Conservation (phyloP, 2,113 vertebrate genomes). For the Cervus canadensis region DNA sequence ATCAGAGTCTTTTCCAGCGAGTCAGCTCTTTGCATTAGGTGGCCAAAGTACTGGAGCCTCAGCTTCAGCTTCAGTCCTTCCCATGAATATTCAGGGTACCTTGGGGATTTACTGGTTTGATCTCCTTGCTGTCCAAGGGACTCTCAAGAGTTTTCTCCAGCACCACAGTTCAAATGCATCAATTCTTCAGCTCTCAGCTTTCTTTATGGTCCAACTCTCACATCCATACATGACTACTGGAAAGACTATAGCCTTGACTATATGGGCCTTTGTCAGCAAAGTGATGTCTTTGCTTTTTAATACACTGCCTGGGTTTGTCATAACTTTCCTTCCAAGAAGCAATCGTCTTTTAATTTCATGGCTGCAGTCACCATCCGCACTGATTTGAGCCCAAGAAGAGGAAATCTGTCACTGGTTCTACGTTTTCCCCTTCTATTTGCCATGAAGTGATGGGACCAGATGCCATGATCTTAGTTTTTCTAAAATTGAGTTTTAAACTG, state of each 20-base stretch:
- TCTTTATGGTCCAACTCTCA: neutral
- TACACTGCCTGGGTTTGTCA: neutral
- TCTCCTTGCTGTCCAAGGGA: neutral
- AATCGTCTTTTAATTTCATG: neutral
- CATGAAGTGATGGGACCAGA: neutral
- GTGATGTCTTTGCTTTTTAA: neutral
- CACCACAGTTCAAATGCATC: neutral
- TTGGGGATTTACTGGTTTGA: neutral
- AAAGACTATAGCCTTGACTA: neutral
- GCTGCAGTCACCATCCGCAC: neutral
- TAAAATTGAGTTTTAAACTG: neutral
- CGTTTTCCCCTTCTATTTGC: neutral
- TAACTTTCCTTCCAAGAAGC: neutral
- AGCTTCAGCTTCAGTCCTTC: neutral
- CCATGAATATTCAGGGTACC: neutral
- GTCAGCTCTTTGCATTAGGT: neutral
- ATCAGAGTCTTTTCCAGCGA: neutral
- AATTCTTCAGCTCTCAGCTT: neutral
- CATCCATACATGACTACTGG: neutral
- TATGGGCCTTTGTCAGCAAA: neutral
- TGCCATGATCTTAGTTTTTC: neutral
- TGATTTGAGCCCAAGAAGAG: neutral
- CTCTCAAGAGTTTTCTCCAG: neutral
- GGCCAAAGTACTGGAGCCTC: neutral
- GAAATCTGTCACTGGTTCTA: neutral